Evolutionary conservation across 2,888 invertebrate genomes (phyloP), one percentile per base, ranked within the genome.

Genomic region (Eueremaeus valkanovi): DNA sequence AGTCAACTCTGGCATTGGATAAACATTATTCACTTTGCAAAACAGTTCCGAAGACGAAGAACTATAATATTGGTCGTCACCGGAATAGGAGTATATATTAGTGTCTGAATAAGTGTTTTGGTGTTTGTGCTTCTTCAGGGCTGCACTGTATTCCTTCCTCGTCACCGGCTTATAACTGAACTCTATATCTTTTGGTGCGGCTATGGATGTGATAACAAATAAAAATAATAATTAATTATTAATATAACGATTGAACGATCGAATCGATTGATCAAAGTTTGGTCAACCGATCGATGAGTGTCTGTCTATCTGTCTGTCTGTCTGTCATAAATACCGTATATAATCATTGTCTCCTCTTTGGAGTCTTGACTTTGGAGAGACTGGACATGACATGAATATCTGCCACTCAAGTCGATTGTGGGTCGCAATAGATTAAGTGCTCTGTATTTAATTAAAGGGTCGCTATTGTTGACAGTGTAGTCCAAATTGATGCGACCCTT

Each of bases 21-120:
- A 80, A 55, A 80, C 80, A 27, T 79, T 78, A 61, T 78, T 77
- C 27, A 79, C 79, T 72, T 78, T 77, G 75, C 80, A 80, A 24
- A 75, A 75, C 16, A 80, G 72, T 33, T 75, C 75, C 3, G 75
- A 72, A n/a, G 31, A 18, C 27, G 61, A 72, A 55, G 76, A 75
- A 70, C 16, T 21, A 49, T 24, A 24, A 29, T 70, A 13, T 27
- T 33, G 29, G 29, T 68, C 36, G 16, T 36, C 42, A 74, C 24
- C n/a, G n/a, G 40, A 63, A 42, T 36, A 33, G 16, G n/a, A n/a
- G n/a, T n/a, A n/a, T n/a, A n/a, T n/a, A n/a, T 13, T 40, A 73
- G 55, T 18, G 33, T 73, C 40, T 36, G 18, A 1, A 1, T 18
- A 24, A 13, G 8, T 51, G 9, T 73, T 16, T 36, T 45, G 31